Evolutionary conservation across 2,888 invertebrate genomes (phyloP).

Genomic region (Eugnorisma glareosa): DNA sequence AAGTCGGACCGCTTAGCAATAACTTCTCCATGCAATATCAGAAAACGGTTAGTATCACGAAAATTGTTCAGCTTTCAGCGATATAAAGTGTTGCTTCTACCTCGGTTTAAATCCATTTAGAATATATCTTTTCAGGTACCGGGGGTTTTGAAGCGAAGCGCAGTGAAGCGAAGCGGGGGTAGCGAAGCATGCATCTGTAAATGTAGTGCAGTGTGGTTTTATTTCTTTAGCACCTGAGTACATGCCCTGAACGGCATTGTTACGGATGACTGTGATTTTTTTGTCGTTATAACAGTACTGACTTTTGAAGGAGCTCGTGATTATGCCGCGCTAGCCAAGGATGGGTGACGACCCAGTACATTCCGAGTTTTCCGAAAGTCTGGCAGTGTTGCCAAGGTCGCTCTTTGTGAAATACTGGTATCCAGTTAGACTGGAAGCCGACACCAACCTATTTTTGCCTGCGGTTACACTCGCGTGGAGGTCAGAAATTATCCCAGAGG

Average conservation of each 20-base stretch:
- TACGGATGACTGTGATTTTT: conserved; percentile 1
- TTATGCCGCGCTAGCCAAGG: neutral
- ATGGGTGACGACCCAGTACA: neutral
- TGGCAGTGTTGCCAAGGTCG: neutral
- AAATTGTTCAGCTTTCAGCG: conserved; percentile 65
- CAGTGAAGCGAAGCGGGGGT: conserved; percentile 26
- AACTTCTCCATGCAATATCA: conserved; percentile 62
- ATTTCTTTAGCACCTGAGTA: conserved; percentile 45
- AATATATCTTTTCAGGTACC: conserved; percentile 65
- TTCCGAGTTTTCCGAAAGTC: neutral
- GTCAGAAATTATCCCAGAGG: neutral
- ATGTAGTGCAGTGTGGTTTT: conserved; percentile 53
- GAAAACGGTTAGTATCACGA: conserved; percentile 64
- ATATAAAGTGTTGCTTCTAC: conserved; percentile 63
- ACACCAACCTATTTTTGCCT: neutral
- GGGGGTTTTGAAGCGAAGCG: conserved; percentile 54
- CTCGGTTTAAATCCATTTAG: conserved; percentile 67
- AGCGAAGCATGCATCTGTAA: conserved; percentile 46
- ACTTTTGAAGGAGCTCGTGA: neutral
- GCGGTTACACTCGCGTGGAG: no score
- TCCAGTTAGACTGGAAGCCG: neutral
- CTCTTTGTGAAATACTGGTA: neutral
- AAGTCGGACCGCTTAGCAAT: conserved; percentile 54
- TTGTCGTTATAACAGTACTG: conserved; percentile 16
- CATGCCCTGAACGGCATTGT: conserved; percentile 29